These are phyloP conservation scores for Lordiphosa fenestrarum DNA, from an alignment of 2,888 invertebrate genomes.

Conservation along the genomic window DNA sequence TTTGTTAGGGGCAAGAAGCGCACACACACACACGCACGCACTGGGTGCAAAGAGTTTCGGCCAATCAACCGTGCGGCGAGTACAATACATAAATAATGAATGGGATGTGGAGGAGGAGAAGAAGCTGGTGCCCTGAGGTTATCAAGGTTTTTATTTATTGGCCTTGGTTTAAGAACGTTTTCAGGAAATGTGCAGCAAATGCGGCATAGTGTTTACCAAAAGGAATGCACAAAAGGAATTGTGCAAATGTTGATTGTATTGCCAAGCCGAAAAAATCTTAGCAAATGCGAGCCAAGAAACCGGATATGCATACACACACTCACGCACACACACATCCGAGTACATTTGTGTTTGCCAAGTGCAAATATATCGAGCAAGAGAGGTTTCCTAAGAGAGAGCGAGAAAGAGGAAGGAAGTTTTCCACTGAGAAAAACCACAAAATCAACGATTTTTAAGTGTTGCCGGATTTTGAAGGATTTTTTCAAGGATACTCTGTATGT, in stretches of 20 bases:
- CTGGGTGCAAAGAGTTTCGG: slow-evolving; percentile 35
- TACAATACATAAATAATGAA: slow-evolving; percentile 70
- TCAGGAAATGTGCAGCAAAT: slow-evolving; percentile 45
- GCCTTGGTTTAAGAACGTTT: slow-evolving; percentile 47
- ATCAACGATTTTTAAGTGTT: too few species aligned
- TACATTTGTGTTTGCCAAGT: slow-evolving; percentile 57
- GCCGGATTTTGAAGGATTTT: too few species aligned
- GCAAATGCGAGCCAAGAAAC: slow-evolving; percentile 41
- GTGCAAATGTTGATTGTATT: slow-evolving; percentile 70
- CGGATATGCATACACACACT: slow-evolving; percentile 48
- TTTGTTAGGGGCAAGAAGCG: slow-evolving; percentile 32
- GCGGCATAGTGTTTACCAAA: slow-evolving; percentile 61
- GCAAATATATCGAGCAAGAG: slow-evolving; percentile 48
- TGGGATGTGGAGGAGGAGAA: slow-evolving; percentile 26
- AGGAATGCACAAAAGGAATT: slow-evolving; percentile 59
- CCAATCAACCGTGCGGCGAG: slow-evolving; percentile 55
- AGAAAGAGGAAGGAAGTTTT: neutral
- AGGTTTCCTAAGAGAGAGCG: neutral
- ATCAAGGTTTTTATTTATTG: slow-evolving; percentile 71
- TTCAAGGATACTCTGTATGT: too few species aligned
- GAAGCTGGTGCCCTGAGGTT: slow-evolving; percentile 56
- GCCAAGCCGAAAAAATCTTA: slow-evolving; percentile 24
- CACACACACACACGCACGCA: slow-evolving; percentile 29
- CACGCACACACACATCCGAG: slow-evolving; percentile 12
- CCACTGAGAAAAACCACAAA: neutral